Conservation (phyloP, 2,113 vertebrate species). For the Hepsetus odoe region DNA sequence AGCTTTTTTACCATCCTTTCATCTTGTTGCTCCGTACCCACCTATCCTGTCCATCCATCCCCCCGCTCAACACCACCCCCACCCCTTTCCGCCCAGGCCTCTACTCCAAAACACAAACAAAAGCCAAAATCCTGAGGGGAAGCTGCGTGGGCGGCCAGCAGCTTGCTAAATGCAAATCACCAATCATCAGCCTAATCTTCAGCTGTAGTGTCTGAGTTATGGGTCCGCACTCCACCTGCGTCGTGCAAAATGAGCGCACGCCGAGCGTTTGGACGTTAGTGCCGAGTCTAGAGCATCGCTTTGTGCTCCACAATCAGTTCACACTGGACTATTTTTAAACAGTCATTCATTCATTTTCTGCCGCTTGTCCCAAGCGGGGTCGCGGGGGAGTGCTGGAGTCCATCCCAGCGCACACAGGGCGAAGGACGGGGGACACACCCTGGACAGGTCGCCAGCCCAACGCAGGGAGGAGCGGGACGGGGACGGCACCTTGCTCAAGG, state of each 20-base stretch:
- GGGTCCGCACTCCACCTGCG: slow-evolving; percentile 31
- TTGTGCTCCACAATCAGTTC: too few species aligned
- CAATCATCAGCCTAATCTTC: slow-evolving; percentile 29
- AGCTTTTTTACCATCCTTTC: background rate
- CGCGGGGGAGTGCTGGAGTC: too few species aligned
- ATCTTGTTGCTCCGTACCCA: background rate
- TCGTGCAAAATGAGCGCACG: background rate
- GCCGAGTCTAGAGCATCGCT: too few species aligned
- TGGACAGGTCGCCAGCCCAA: too few species aligned
- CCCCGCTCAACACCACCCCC: background rate
- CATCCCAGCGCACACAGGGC: too few species aligned
- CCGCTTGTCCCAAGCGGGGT: too few species aligned
- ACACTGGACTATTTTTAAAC: too few species aligned
- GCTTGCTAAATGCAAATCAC: slow-evolving; percentile 44
- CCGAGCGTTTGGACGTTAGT: background rate
- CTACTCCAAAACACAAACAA: background rate
- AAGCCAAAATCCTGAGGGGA: background rate
- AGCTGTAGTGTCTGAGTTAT: slow-evolving; percentile 19
- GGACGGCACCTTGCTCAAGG: too few species aligned
- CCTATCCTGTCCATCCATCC: background rate
- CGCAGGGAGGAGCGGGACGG: too few species aligned
- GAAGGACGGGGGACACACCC: too few species aligned
- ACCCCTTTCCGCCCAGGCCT: background rate
- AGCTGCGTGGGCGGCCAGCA: slow-evolving; percentile 20
- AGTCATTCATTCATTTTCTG: too few species aligned